phyloP scores from a whole-genome alignment of 2,797 vertebrate species.

The Esox masquinongy region DNA sequence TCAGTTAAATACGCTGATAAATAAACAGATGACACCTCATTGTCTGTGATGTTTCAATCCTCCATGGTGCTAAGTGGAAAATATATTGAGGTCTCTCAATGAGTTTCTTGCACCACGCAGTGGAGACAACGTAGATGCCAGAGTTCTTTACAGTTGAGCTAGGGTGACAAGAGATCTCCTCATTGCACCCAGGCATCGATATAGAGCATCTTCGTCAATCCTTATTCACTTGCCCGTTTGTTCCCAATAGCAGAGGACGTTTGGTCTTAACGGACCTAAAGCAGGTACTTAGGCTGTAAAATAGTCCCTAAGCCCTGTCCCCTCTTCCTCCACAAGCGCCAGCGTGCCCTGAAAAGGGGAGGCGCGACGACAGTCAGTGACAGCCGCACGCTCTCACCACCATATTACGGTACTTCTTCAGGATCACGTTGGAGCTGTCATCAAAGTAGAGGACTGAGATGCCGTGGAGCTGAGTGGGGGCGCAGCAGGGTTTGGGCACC shows the following conservation, averaged over 20 bases:
- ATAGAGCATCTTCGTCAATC: too few species aligned
- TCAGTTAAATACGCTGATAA: not conserved
- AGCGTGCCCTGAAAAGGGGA: not conserved
- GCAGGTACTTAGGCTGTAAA: constrained; percentile 31
- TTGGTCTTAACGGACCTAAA: constrained; percentile 17
- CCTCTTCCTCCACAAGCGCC: constrained; percentile 9
- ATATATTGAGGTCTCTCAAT: not conserved
- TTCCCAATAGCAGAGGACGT: not conserved
- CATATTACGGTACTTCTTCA: constrained; percentile 99
- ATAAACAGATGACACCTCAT: not conserved
- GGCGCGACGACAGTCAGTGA: constrained; percentile 73
- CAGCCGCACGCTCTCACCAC: constrained; percentile 97
- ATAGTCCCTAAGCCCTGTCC: constrained; percentile 26
- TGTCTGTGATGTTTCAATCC: not conserved
- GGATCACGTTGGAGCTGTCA: constrained; percentile 98
- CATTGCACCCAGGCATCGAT: too few species aligned
- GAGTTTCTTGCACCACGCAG: constrained; percentile 25
- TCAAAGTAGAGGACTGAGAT: constrained; percentile 99
- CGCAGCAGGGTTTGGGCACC: constrained; percentile 96
- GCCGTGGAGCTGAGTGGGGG: constrained; percentile 96
- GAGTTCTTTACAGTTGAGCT: constrained; percentile 17
- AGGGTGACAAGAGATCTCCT: too few species aligned
- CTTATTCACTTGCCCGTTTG: constrained; percentile 12
- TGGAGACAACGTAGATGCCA: not conserved
- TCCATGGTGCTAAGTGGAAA: not conserved